Evolutionary conservation across 2,888 invertebrate species (phyloP).

Genomic region (Lasioglossum figueresi): DNA sequence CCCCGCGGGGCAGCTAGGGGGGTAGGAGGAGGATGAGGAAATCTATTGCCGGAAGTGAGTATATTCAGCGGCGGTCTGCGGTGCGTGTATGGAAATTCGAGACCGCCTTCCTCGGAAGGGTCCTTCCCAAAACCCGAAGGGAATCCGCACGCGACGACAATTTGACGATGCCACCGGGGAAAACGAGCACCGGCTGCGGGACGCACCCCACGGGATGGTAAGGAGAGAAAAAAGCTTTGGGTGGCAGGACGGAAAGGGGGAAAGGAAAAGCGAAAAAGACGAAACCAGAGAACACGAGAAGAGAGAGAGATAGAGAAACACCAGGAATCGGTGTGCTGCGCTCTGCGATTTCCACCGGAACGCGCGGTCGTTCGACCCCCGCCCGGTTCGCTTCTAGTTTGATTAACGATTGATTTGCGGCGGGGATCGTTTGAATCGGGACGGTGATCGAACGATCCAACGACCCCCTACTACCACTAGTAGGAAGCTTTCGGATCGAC

Average conservation of each 20-base stretch:
- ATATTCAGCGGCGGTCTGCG: conserved; percentile 79
- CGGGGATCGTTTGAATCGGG: conserved; percentile 25
- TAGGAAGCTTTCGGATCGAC: conserved; percentile 1
- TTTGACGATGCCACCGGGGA: conserved; percentile 63
- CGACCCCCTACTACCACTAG: background rate
- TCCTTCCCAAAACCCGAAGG: conserved; percentile 68
- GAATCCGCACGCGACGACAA: conserved; percentile 78
- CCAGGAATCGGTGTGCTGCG: conserved; percentile 27
- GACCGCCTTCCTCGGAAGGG: conserved; percentile 70
- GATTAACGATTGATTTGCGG: conserved; percentile 64
- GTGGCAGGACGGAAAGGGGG: background rate
- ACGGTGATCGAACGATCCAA: conserved; percentile 20
- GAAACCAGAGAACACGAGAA: conserved; percentile 11
- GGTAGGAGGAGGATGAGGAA: conserved; percentile 68
- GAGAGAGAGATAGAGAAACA: background rate
- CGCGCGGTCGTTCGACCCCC: conserved; percentile 25
- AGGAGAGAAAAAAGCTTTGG: background rate
- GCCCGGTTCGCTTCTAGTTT: conserved; percentile 35
- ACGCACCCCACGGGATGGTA: background rate
- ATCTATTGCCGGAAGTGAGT: conserved; percentile 84
- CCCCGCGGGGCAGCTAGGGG: background rate
- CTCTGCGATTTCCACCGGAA: conserved; percentile 58
- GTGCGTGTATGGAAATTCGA: conserved; percentile 81
- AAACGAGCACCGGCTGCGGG: background rate
- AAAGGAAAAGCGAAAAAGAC: background rate